Percentiles rank a stretch among this genome's conserved stretches.
Evolutionary conservation across 2,113 vertebrate species (phyloP).

Genomic region (Ammodytes dubius): DNA sequence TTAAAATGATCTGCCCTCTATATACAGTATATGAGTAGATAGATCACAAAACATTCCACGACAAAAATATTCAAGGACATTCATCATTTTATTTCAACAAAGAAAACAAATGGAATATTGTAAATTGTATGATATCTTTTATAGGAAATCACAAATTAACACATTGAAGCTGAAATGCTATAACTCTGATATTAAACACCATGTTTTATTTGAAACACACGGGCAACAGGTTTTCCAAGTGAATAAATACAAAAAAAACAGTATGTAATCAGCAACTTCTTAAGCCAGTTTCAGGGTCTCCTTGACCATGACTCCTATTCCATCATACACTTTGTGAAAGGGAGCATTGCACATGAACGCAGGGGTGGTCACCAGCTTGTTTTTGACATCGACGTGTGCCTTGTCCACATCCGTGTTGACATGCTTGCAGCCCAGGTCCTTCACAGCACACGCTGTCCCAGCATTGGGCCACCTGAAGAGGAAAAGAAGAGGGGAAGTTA

Average conservation of each 20-base stretch:
- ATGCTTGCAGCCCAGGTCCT: constrained; percentile 88
- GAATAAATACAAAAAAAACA: not conserved
- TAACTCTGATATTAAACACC: not conserved
- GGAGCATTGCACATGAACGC: constrained; percentile 91
- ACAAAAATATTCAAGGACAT: not conserved
- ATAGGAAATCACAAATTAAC: constrained; percentile 12
- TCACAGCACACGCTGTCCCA: constrained; percentile 80
- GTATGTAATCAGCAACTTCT: not conserved
- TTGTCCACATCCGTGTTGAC: constrained; percentile 87
- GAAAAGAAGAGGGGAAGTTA: not conserved
- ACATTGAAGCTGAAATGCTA: not conserved
- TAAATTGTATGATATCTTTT: constrained; percentile 2
- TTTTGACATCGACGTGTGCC: constrained; percentile 86
- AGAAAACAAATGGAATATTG: not conserved
- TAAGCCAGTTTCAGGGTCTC: constrained; percentile 87
- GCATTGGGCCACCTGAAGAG: constrained; percentile 88
- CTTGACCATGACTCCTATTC: constrained; percentile 86
- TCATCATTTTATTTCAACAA: not conserved
- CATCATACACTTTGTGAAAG: constrained; percentile 87
- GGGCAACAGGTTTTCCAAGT: not conserved
- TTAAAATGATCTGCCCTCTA: not conserved
- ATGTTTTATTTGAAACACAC: not conserved
- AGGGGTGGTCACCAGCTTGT: constrained; percentile 88
- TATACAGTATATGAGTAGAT: not conserved
- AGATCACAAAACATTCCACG: too few species aligned